A percentile compares a stretch with the other conserved stretches of the same genome.
Evolutionary conservation across 2,797 vertebrate genomes (phyloP).

Genomic region (Pseudomugil tenellus): DNA sequence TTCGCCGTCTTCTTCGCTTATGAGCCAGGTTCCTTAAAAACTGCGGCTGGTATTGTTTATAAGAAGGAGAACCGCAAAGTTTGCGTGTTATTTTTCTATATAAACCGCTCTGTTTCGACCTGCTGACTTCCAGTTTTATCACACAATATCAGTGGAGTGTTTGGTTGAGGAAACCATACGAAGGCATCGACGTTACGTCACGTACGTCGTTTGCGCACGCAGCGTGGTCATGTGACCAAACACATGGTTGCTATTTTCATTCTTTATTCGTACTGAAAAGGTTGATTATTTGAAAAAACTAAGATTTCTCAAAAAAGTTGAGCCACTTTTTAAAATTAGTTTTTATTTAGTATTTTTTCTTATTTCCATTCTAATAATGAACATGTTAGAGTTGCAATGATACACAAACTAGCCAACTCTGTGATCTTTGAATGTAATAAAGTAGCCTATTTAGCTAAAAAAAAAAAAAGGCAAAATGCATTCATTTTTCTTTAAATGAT

Average conservation of each 20-base stretch:
- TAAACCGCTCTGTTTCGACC: conserved; percentile 44
- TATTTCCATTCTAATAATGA: neutral
- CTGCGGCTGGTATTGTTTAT: conserved; percentile 8
- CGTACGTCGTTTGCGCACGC: conserved; percentile 59
- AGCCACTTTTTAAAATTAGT: neutral
- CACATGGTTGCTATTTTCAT: conserved; percentile 77
- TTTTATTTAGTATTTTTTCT: neutral
- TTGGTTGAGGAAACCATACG: conserved; percentile 75
- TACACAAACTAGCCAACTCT: too few species aligned
- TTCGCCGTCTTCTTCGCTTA: conserved; percentile 26
- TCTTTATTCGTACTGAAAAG: conserved; percentile 36
- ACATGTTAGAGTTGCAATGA: too few species aligned
- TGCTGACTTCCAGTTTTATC: conserved; percentile 65
- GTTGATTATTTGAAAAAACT: neutral
- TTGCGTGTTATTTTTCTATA: conserved; percentile 12
- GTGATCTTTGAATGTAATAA: neutral
- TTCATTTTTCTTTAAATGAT: too few species aligned
- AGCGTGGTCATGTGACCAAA: conserved; percentile 77
- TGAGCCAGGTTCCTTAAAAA: conserved; percentile 1
- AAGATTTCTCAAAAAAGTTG: fast-evolving
- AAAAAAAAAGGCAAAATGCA: neutral
- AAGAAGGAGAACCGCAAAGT: conserved; percentile 1
- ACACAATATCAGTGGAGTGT: conserved; percentile 69
- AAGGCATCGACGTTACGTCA: conserved; percentile 72
- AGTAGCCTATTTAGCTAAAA: neutral